Evolutionary conservation across 1,140 invertebrate species (phyloP).

Genomic region (Lordiphosa clarofinis): DNA sequence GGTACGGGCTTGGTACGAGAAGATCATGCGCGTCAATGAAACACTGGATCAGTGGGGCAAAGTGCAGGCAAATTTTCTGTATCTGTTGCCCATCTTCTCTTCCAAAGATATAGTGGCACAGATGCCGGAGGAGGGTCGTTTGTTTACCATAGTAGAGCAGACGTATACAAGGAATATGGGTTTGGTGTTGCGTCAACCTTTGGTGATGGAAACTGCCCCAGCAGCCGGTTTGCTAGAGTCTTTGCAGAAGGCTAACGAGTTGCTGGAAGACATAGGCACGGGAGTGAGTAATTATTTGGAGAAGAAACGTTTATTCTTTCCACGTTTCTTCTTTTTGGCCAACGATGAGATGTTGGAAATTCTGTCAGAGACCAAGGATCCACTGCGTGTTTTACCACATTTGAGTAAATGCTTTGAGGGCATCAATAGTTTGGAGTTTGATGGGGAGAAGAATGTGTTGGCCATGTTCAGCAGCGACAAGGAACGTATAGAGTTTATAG

Average conservation of each 20-base stretch:
- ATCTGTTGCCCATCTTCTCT: constrained; percentile 94
- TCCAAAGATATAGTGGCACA: constrained; percentile 96
- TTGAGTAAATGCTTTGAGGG: constrained; percentile 95
- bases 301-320: constrained; percentile 94
- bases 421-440: constrained; percentile 87
- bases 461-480: constrained; percentile 92
- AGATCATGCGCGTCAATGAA: constrained; percentile 87
- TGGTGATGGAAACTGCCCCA: constrained; percentile 88
- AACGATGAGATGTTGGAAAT: constrained; percentile 98
- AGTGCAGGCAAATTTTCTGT: constrained; percentile 94
- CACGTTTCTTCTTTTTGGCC: constrained; percentile 96
- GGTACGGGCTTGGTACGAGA: constrained; percentile 90
- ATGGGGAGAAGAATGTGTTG: constrained; percentile 88
- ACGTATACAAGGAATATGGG: constrained; percentile 91
- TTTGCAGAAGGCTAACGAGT: constrained; percentile 85
- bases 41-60: constrained; percentile 94
- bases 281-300: constrained; percentile 95
- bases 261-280: constrained; percentile 91
- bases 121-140: constrained; percentile 93
- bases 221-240: constrained; percentile 87
- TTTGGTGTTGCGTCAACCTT: constrained; percentile 85
- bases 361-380: constrained; percentile 95
- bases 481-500: constrained; percentile 87
- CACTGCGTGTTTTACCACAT: constrained; percentile 92
- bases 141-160: constrained; percentile 88